Base-by-base conservation (phyloP, 2,113 vertebrate species). In the Psilopogon haemacephalus region DNA sequence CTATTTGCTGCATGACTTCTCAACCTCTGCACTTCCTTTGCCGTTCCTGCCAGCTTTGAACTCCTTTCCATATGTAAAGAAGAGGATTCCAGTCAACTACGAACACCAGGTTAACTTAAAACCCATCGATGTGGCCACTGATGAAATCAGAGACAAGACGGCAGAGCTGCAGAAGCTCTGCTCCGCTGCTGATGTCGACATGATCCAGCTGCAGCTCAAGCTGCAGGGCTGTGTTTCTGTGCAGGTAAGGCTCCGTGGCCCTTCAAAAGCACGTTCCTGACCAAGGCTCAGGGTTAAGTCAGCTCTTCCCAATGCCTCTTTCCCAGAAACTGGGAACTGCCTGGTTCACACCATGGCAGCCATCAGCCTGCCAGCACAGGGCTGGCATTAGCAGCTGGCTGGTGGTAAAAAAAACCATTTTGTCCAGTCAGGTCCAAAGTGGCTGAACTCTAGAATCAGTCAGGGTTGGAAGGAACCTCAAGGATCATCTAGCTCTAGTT, bases 181-280 rank as follows among this genome's bases (percentile, higher is more conserved):
- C 92, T 98, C 98, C 59, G 95, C 97, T 26, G 95, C 95, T 26
- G 99, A 99, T 2, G 98, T 99, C 65, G 99, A 99, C 97, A 99
- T 99, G 99, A 99, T 99, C 95, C 98, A 99, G 75, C 98, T 99
- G 70, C 99, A 99, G 90, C 98, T 99, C 74, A 99, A 99, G 75
- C 81, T 99, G 71, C 99, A 99, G 92, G 99, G 99, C 94, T 99
- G 99, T 21, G 99, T 99, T 78, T 99, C 98, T 6, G 99, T 99
- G 88, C 99, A 99, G 98, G 99, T 99, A 90, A 86, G 81, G 26
- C 46, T 42, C 10, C 15, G 24, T 32, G 50, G 56, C 48, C 12
- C 0, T 60, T 42, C 54, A 24, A 32, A 75, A 37, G 12, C 32
- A 24, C 7, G 1, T 55, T 64, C 64, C 13, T 48, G 28, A 18